phyloP scores from a whole-genome alignment of 2,113 vertebrate genomes.

The Accipiter virgatus region DNA sequence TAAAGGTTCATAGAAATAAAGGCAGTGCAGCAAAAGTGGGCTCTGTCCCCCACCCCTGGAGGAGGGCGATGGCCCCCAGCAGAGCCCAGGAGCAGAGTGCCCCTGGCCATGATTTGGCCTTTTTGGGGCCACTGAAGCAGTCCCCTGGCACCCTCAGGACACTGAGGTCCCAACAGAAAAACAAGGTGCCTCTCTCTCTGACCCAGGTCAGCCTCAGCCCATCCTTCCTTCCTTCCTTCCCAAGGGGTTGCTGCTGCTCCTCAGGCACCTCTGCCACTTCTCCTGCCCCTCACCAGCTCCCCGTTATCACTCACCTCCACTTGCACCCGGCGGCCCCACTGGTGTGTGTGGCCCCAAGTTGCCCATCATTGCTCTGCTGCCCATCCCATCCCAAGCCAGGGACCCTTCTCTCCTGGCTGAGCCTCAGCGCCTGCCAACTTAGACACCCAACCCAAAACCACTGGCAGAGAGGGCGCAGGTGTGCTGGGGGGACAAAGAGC shows the following conservation, averaged over 20 bases:
- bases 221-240: not conserved
- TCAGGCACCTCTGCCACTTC: not conserved
- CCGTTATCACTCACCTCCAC: not conserved
- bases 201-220: not conserved
- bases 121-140: not conserved
- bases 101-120: not conserved
- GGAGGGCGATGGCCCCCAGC: not conserved
- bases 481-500: not conserved
- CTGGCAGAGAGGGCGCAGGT: not conserved
- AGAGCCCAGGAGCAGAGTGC: not conserved
- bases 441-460: not conserved
- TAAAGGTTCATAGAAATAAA: not conserved
- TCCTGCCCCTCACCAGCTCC: not conserved
- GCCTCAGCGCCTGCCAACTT: rapidly evolving
- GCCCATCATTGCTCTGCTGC: not conserved
- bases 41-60: not conserved
- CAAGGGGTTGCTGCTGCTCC: not conserved
- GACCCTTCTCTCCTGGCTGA: not conserved
- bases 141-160: not conserved
- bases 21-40: not conserved
- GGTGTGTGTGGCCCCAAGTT: too few relatives aligned
- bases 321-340: not conserved
- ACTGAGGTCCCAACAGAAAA: not conserved
- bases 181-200: not conserved
- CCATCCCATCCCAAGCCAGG: not conserved